These are phyloP conservation scores for Heliopora coerulea DNA, from an alignment of 92 coral and sea anemone genomes.

Conservation along the genomic window DNA sequence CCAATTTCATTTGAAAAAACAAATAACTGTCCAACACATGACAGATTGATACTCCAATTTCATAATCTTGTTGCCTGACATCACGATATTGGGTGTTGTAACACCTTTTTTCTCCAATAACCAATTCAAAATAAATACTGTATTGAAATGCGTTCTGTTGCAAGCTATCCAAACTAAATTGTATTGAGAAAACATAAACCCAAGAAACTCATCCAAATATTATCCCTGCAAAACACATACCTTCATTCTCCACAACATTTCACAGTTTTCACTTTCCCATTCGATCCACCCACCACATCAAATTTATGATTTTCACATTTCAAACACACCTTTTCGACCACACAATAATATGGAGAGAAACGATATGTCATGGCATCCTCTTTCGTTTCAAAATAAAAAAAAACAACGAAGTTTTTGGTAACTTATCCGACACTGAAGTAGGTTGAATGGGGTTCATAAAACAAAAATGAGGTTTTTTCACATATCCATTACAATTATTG, in stretches of 20 bases:
- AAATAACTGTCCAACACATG: conserved; percentile 7
- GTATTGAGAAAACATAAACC: neutral
- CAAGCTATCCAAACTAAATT: conserved; percentile 1
- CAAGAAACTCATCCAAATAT: neutral
- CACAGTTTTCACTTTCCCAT: neutral
- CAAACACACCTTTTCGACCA: conserved; percentile 2
- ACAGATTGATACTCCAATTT: neutral
- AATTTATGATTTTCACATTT: neutral
- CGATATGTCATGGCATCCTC: neutral
- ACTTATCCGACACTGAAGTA: neutral
- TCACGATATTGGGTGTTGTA: conserved; percentile 11
- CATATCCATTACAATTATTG: conserved; percentile 9
- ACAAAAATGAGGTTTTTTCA: conserved; percentile 6
- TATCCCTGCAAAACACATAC: neutral
- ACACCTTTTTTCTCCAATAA: conserved; percentile 1
- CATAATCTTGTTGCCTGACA: conserved; percentile 16
- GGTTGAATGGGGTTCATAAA: neutral
- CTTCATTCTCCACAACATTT: conserved; percentile 26
- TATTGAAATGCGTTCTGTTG: conserved; percentile 1
- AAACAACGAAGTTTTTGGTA: neutral
- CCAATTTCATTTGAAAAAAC: conserved; percentile 14
- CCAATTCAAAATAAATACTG: conserved; percentile 11
- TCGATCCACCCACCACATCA: neutral
- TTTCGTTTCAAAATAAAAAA: conserved; percentile 38
- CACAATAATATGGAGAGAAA: conserved; percentile 19